Base-by-base conservation (phyloP, 2,888 invertebrate genomes). In the Eupithecia centaureata region DNA sequence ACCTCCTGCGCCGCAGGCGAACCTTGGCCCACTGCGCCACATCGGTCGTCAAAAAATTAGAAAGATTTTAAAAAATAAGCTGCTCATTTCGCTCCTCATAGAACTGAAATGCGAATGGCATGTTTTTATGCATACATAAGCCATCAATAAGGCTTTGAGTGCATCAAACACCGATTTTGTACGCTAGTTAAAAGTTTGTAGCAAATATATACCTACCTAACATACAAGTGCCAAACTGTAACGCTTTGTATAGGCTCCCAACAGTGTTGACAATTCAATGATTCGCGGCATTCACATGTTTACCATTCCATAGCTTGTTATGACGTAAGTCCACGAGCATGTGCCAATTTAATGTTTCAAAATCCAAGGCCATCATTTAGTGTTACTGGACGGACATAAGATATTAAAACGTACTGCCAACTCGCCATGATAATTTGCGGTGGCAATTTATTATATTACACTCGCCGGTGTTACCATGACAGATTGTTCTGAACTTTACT, bases 301-400 rank as follows among this genome's bases (percentile, higher is more conserved):
- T 22, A 10, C 10, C 47, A 22, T 47, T 18, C 12, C 4, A 42
- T 38, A 18, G n/a, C 5, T 4, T 38, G 18, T 18, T 42, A 18
- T 12, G 47, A 47, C 22, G 47, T 22, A 42, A 42, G 42, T 42
- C 42, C 42, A 42, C 18, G 18, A 38, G 38, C 18, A 18, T 42
- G 42, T 42, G 42, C 42, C 42, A 42, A 42, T 18, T 10, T 42
- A 47, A 10, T 22, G 47, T 47, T 47, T 22, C 47, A 22, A 56
- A 56, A 57, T 18, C 57, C 57, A 57, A 57, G 57, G 57, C 32
- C 32, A 56, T 54, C n/a, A 13, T 32, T 32, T 10, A 28, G 54
- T 28, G n/a, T 56, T 10, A 56, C 57, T 33, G 57, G 57, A 57
- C 32, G n/a, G n/a, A n/a, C n/a, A n/a, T n/a, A n/a, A n/a, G n/a